These are phyloP conservation scores for Oreortyx pictus DNA, from an alignment of 2,797 vertebrate species.

Conservation along the genomic window DNA sequence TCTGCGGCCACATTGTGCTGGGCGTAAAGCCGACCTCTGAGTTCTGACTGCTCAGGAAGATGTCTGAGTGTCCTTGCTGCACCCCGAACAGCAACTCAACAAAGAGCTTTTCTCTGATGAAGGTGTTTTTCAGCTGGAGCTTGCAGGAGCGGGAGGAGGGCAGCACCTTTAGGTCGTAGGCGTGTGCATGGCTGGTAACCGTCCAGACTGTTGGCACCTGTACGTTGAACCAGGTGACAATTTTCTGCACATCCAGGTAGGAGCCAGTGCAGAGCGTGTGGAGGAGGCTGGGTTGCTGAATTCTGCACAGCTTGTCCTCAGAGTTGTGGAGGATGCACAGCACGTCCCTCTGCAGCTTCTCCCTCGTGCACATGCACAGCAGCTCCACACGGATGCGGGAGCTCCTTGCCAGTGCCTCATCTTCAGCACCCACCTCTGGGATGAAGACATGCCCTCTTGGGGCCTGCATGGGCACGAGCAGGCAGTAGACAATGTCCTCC, in stretches of 20 bases:
- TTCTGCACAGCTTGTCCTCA: background rate
- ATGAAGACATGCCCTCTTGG: fast-evolving
- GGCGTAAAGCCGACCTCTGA: background rate
- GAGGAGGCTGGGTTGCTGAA: background rate
- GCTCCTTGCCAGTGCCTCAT: fast-evolving
- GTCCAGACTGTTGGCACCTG: background rate
- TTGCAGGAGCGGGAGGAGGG: background rate
- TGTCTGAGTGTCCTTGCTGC: background rate
- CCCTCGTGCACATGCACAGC: fast-evolving
- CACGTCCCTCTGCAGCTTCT: fast-evolving
- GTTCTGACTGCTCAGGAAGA: background rate
- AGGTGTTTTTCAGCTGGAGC: no score
- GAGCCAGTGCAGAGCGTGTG: background rate
- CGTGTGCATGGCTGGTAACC: fast-evolving
- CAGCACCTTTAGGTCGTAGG: background rate
- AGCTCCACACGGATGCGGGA: fast-evolving
- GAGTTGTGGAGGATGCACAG: background rate
- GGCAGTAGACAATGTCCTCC: fast-evolving
- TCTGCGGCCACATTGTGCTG: background rate
- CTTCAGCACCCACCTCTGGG: fast-evolving
- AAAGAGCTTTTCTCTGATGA: no score
- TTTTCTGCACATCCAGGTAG: background rate
- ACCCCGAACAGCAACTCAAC: background rate
- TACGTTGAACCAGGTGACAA: fast-evolving
- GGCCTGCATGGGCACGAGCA: background rate